phyloP scores from a whole-genome alignment of 2,888 invertebrate genomes.

The Mythimna loreyi region DNA sequence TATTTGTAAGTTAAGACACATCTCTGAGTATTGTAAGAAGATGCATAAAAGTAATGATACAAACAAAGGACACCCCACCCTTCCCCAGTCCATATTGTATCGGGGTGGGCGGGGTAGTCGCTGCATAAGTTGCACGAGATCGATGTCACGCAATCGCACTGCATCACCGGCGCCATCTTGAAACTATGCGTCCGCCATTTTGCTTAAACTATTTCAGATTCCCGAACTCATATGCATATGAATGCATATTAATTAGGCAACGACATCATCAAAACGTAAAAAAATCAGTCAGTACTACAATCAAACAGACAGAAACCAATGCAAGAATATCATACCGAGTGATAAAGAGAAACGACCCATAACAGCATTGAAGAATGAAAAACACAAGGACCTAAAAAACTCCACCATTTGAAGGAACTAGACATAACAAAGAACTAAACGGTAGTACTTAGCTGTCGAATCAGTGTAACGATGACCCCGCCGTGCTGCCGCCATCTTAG shows the following conservation, averaged over 20 bases:
- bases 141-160: conserved; percentile 16
- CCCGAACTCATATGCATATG: neutral
- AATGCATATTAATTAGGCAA: neutral
- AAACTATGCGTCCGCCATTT: neutral
- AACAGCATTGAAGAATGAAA: no score
- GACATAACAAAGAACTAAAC: neutral
- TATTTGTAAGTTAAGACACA: neutral
- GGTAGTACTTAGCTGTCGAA: neutral
- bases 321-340: no score
- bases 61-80: neutral
- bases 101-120: neutral
- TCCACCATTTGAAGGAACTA: neutral
- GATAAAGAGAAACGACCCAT: no score
- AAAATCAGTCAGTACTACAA: neutral
- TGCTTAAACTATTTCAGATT: conserved; percentile 8
- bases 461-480: neutral
- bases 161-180: conserved; percentile 13
- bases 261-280: neutral
- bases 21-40: neutral
- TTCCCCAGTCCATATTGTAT: neutral
- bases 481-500: neutral
- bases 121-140: conserved; percentile 11
- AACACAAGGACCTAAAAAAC: neutral
- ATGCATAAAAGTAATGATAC: neutral
- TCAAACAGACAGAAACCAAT: neutral